These are phyloP conservation scores for Gorsachius goisagi DNA, from an alignment of 2,113 vertebrate genomes.

Conservation along the genomic window DNA sequence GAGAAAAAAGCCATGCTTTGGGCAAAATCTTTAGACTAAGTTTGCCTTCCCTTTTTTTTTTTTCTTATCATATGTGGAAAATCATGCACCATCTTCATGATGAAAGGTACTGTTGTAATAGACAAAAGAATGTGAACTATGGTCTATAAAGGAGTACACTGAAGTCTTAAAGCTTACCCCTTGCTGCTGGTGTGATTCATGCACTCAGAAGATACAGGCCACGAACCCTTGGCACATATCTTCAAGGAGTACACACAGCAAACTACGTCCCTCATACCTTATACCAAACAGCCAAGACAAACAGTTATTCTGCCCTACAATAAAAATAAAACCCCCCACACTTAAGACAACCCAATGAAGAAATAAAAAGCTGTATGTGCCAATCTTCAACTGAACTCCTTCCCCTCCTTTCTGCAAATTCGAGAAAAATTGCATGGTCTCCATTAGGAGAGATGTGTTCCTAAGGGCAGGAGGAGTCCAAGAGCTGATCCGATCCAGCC, in stretches of 20 bases:
- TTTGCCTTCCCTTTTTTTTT: not conserved
- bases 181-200: rapidly evolving
- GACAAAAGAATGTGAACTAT: not conserved
- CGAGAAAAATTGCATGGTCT: not conserved
- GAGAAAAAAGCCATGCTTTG: not conserved
- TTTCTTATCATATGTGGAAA: not conserved
- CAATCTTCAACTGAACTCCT: not conserved
- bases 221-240: rapidly evolving
- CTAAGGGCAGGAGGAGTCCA: rapidly evolving
- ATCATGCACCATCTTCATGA: not conserved
- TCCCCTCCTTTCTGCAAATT: not conserved
- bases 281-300: not conserved
- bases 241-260: not conserved
- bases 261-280: not conserved
- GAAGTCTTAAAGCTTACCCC: not conserved
- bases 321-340: not conserved
- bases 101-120: not conserved
- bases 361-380: not conserved
- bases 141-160: rapidly evolving
- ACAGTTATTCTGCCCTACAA: not conserved
- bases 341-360: not conserved
- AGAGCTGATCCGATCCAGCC: not conserved
- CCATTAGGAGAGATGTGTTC: not conserved
- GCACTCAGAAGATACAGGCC: not conserved
- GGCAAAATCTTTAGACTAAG: not conserved